Conservation (phyloP, 2,888 invertebrate species). For the Heterodera filipjevi region DNA sequence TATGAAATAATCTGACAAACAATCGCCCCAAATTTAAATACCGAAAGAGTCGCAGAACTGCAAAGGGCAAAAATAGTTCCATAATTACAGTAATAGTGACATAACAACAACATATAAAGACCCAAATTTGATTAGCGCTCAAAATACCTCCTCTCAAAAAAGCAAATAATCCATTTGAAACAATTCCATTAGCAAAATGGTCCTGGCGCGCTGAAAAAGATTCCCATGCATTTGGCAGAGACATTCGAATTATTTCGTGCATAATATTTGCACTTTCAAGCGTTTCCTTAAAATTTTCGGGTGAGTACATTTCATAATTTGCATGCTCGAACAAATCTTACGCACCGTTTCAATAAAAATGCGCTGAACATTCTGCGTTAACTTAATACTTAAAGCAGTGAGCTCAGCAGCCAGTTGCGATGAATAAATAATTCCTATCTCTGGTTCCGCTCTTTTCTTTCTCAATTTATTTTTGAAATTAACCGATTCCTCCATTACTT, state of each 20-base stretch:
- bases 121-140: not conserved
- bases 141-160: not conserved
- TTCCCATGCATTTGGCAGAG: not conserved
- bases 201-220: not conserved
- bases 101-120: not conserved
- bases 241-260: not conserved
- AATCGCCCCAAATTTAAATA: not conserved
- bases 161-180: not conserved
- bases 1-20: not conserved
- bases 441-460: not conserved
- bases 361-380: not conserved
- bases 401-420: constrained; percentile 1
- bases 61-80: not conserved
- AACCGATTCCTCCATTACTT: not conserved
- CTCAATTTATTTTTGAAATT: no score
- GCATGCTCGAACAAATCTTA: constrained; percentile 9
- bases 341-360: constrained; percentile 1
- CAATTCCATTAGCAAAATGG: not conserved
- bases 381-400: not conserved
- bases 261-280: not conserved
- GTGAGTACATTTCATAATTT: not conserved
- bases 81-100: not conserved
- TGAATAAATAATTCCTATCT: not conserved
- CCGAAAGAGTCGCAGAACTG: not conserved
- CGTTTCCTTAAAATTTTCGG: constrained; percentile 9